Evolutionary conservation across 2,888 invertebrate species (phyloP), one percentile per base, ranked within the genome.

Genomic region (Antitype chi): DNA sequence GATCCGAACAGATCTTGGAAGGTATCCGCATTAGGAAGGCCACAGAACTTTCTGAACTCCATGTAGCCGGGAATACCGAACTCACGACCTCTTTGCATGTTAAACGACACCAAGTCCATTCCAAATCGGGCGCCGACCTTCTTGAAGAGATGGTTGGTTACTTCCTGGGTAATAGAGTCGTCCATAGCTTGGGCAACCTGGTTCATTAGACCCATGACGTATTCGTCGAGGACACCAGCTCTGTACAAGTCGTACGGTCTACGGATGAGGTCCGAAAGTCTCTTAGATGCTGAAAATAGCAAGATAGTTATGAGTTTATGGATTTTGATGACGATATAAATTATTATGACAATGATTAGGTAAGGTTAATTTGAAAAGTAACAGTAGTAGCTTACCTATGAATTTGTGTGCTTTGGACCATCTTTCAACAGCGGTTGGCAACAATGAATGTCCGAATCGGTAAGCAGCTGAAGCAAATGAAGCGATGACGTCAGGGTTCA

Each of bases 401-500:
- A 99, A 99, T 95, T 99, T 99, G 93, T 99, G 99, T 43, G 98
- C 99, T 95, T 99, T 99, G 74, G 99, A 99, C 99, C 99, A 99
- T 91, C 99, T 97, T 94, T 99, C 99, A 8, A 99, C 98, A 43
- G 98, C 98, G 2, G 99, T 99, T 17, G 99, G 99, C 81, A 99
- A 94, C 28, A 99, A 95, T 0, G 99, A 99, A 93, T 99, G 99
- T 0, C 99, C 99, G 89, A 99, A 99, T 89, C 99, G 97, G 95
- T 99, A 99, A 20, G 99, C 99, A 64, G 99, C 99, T 23, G 99
- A 97, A n/a, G 99, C 98, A 92, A 99, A 99, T 6, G 98, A 98
- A 80, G 98, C 99, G 84, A 99, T 98, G 47, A 99, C 98, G 86
- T 98, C 98, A 0, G 99, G 99, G 94, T 99, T 99, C 0, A 99